Base-by-base conservation (phyloP, 2,113 vertebrate genomes). In the Macquaria australasica region DNA sequence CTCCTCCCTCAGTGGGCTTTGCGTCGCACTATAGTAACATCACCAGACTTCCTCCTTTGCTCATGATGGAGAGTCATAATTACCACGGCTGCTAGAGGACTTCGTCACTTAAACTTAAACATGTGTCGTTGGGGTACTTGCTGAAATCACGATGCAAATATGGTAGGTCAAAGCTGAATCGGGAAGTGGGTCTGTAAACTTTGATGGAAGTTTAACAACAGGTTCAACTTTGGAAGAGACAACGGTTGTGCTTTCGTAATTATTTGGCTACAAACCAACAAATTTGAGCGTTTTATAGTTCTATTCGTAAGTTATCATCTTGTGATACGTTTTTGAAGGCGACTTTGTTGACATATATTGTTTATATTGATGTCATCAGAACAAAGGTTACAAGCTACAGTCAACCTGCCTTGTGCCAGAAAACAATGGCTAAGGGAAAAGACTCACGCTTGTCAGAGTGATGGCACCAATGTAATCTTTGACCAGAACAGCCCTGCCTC, bases 401-500 rank as follows among this genome's bases (percentile, higher is more conserved):
- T 6, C 16, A 6, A 64, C 31, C 60, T 28, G 92, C 73, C 21
- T n/a, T n/a, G 16, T 53, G 31, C 3, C 31, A 55, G 28, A 34
- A 48, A 8, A n/a, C 14, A 12, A 71, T 93, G 91, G 82, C 88
- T 11, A 90, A 92, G 15, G 87, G 14, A 25, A 83, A 83, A 15
- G 75, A 59, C 16, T 70, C 79, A 0, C 0, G 77, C 63, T 62
- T 87, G 84, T 11, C 87, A 88, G 31, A 90, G 39, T 2, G 94
- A 96, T 5, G 90, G 90, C 3, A 66, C 93, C 60, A 89, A 56
- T 1, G 90, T 94, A 1, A 89, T 94, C 68, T 95, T 95, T 79
- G 94, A 94, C 66, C 86, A 91, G 77, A 82, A 73, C 1, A 85
- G 88, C 86, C 28, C 85, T 41, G 56, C 60, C 39, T 18, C 93